phyloP scores from a whole-genome alignment of 23 tunicate genomes.

The Trididemnum nubilum region DNA sequence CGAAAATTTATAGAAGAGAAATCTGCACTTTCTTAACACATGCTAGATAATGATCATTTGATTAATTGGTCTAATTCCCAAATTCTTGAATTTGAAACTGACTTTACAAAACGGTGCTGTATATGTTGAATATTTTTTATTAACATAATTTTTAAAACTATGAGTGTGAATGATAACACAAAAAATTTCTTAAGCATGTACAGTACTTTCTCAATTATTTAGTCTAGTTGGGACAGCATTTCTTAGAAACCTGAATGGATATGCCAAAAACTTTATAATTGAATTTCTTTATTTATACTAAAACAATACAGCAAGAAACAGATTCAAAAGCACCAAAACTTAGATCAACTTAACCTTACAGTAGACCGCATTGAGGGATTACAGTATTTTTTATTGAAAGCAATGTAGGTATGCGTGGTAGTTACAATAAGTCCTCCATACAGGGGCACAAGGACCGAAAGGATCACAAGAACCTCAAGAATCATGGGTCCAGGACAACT shows the following conservation, averaged over 20 bases:
- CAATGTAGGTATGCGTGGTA: neutral
- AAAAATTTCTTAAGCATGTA: too few relatives aligned
- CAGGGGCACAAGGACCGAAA: neutral
- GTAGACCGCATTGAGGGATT: neutral
- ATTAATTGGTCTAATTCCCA: too few relatives aligned
- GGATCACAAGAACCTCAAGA: too few relatives aligned
- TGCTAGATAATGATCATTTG: too few relatives aligned
- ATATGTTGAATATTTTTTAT: too few relatives aligned
- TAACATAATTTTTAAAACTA: too few relatives aligned
- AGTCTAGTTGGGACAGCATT: conserved; percentile 19
- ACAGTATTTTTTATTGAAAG: neutral
- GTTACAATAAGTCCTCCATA: neutral
- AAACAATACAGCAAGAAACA: neutral
- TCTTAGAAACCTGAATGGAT: conserved; percentile 9
- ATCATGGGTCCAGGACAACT: too few relatives aligned
- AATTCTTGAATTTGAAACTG: too few relatives aligned
- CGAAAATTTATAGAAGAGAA: too few relatives aligned
- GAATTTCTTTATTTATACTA: neutral
- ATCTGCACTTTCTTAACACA: too few relatives aligned
- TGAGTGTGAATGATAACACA: too few relatives aligned
- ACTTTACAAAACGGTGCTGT: too few relatives aligned
- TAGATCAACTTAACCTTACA: neutral
- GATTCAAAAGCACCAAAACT: neutral
- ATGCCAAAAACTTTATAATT: neutral
- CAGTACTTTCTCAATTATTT: conserved; percentile 2